A percentile compares a stretch with the other conserved stretches of the same genome.
These are phyloP conservation scores for Lamellibrachia satsuma DNA, from an alignment of 2,888 invertebrate genomes.

Conservation along the genomic window DNA sequence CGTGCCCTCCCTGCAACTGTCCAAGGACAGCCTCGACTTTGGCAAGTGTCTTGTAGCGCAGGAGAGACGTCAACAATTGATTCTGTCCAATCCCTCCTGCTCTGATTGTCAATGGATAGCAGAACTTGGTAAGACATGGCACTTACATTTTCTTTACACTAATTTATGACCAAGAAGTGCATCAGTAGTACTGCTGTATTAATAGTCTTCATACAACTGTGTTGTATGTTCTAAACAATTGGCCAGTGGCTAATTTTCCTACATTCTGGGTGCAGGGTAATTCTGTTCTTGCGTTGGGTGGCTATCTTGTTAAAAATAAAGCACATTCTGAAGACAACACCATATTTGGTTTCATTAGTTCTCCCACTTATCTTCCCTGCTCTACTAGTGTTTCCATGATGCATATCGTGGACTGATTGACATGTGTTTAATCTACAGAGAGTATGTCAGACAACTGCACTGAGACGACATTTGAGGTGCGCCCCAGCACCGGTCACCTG, in stretches of 20 bases:
- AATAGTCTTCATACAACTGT: too few species aligned
- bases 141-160: not conserved
- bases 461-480: slow-evolving; percentile 51
- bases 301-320: too few species aligned
- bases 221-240: too few species aligned
- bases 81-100: slow-evolving; percentile 51
- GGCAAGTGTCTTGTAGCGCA: slow-evolving; percentile 63
- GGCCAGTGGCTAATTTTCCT: too few species aligned
- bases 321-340: too few species aligned
- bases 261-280: too few species aligned
- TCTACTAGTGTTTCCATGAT: not conserved
- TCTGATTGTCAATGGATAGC: slow-evolving; percentile 57
- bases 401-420: not conserved
- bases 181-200: too few species aligned
- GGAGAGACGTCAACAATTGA: slow-evolving; percentile 51
- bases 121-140: slow-evolving; percentile 46
- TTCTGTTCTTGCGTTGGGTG: too few species aligned
- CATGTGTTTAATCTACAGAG: slow-evolving; percentile 43
- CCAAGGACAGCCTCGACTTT: slow-evolving; percentile 57
- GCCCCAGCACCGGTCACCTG: slow-evolving; percentile 51
- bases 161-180: not conserved
- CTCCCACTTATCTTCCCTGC: not conserved
- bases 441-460: slow-evolving; percentile 46
- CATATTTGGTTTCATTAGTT: too few species aligned
- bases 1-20: slow-evolving; percentile 56